Base-by-base conservation (phyloP, 2,888 invertebrate species). In the Parasteatoda lunata region DNA sequence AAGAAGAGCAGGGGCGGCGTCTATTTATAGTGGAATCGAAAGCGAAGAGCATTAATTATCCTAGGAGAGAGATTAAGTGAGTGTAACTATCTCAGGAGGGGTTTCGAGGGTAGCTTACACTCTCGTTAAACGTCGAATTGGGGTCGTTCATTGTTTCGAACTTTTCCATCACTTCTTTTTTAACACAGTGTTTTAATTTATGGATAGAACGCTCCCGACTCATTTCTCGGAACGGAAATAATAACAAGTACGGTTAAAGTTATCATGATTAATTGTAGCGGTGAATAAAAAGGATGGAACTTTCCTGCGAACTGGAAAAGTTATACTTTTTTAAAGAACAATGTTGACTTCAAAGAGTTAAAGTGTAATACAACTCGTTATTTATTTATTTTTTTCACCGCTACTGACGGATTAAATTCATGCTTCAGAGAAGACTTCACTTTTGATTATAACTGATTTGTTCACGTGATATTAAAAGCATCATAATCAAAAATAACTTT, bases 81-180 rank as follows among this genome's bases (percentile, higher is more conserved):
- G 83, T 84, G 83, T 64, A 84, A 77, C 83, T 84, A 71, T 66
- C 77, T 77, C 77, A 76, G 82, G 65, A 73, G 51, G 80, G 52
- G 47, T 79, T 71, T 54, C 72, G 4, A 59, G 59, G 59, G 59
- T 59, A 59, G 9, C 59, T 59, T 59, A 59, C 59, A 59, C 59
- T 59, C 59, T 51, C 11, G 47, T 48, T 79, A 7, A 75, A 9
- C 30, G 75, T n/a, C 71, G 64, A 71, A 71, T 48, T 71, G 79
- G 72, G 52, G 80, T 51, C 54, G 49, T 45, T 65, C 73, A 72
- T 80, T 80, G 80, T 80, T 9, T 51, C n/a, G 13, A 59, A 59
- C 59, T 59, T 59, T 59, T 59, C 7, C 13, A 9, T 54, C 54
- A 30, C 30, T 30, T 30, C 30, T 30, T 30, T 30, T 30, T 59